Conservation (phyloP, 2,113 vertebrate species). For the Agelaius phoeniceus region DNA sequence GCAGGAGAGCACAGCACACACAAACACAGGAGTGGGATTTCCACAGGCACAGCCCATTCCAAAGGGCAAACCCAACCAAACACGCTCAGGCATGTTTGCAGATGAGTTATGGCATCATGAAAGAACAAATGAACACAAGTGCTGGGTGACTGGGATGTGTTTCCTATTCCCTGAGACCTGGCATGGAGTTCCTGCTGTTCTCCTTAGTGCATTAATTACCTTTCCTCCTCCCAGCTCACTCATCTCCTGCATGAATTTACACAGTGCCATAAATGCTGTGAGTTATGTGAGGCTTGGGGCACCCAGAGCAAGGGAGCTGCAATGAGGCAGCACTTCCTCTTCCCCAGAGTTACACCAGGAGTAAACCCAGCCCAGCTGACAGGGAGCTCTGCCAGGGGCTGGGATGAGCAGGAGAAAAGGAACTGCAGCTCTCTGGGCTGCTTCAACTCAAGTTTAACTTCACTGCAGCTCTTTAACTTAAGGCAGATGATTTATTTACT, state of each 20-base stretch:
- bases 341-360: background rate
- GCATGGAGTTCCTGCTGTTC: background rate
- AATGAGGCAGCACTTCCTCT: background rate
- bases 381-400: background rate
- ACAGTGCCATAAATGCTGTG: background rate
- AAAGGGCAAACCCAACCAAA: background rate
- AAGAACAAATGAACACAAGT: background rate
- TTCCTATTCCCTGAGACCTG: background rate
- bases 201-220: background rate
- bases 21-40: background rate
- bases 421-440: background rate
- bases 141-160: background rate
- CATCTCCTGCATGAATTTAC: background rate
- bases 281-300: background rate
- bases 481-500: background rate
- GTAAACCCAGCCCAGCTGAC: background rate
- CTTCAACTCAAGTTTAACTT: background rate
- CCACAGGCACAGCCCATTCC: background rate
- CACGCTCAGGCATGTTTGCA: background rate
- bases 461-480: background rate
- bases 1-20: constrained; percentile 67
- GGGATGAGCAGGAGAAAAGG: background rate
- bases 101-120: background rate
- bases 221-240: background rate
- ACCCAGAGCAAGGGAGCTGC: background rate